These are phyloP conservation scores for Ia io DNA, from an alignment of 2,113 vertebrate species.

Conservation along the genomic window DNA sequence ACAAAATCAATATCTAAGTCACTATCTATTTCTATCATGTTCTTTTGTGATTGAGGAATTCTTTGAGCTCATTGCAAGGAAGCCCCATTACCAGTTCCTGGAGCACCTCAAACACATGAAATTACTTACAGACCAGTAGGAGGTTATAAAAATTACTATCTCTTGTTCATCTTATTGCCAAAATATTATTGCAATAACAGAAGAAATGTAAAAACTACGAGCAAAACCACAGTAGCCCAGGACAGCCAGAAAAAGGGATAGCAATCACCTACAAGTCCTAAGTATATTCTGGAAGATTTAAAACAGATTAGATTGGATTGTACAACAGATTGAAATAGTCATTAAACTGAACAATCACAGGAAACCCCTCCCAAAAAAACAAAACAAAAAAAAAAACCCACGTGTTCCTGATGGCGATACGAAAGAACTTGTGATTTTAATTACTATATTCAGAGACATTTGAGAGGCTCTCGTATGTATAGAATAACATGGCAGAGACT, in stretches of 20 bases:
- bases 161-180: not conserved
- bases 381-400: too few species aligned
- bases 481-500: not conserved
- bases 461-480: not conserved
- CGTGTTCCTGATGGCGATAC: not conserved
- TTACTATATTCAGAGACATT: not conserved
- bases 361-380: not conserved
- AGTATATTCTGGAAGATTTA: not conserved
- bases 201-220: not conserved
- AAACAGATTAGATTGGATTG: not conserved
- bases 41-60: not conserved
- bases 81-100: not conserved
- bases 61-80: not conserved
- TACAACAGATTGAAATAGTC: not conserved
- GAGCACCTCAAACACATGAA: not conserved
- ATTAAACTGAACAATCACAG: not conserved
- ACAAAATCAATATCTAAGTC: not conserved
- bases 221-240: not conserved
- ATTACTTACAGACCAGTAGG: not conserved
- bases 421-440: not conserved
- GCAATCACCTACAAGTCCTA: not conserved
- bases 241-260: not conserved
- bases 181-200: not conserved
- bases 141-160: not conserved
- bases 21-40: not conserved